Percentiles rank a stretch among this genome's conserved stretches.
Conservation (phyloP, 2,797 vertebrate genomes). For the Squalus acanthias region DNA sequence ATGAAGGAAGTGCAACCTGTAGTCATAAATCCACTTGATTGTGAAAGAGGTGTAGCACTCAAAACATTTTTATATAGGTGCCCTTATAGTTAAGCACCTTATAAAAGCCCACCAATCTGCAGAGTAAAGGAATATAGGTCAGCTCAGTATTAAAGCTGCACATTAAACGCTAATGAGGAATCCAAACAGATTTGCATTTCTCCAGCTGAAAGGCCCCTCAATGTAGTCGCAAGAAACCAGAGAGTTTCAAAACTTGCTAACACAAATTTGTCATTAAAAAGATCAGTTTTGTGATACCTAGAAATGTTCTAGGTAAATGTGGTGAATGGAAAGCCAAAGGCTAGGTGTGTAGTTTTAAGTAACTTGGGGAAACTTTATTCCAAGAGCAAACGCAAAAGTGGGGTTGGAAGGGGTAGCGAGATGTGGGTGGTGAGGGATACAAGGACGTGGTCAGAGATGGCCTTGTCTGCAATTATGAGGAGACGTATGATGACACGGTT, state of each 20-base stretch:
- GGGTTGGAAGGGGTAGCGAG: background rate
- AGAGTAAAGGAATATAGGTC: background rate
- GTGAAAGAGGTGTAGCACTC: background rate
- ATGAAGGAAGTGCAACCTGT: background rate
- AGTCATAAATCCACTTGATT: background rate
- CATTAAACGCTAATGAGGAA: background rate
- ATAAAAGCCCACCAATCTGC: background rate
- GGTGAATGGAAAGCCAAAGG: background rate
- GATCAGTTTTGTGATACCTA: background rate
- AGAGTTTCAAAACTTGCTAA: background rate
- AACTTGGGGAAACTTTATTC: background rate
- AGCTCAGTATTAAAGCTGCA: background rate
- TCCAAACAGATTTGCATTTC: background rate
- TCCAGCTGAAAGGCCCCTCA: background rate
- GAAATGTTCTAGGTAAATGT: background rate
- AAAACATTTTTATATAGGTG: background rate
- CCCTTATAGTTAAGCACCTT: background rate
- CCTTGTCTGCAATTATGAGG: background rate
- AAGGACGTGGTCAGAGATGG: background rate
- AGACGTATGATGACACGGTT: background rate
- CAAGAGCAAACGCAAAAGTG: background rate
- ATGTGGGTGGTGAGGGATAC: background rate
- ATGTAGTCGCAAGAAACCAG: background rate
- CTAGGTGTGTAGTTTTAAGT: background rate
- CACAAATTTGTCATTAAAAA: background rate